phyloP scores from a whole-genome alignment of 2,888 invertebrate species.

The Cosmia pyralina region DNA sequence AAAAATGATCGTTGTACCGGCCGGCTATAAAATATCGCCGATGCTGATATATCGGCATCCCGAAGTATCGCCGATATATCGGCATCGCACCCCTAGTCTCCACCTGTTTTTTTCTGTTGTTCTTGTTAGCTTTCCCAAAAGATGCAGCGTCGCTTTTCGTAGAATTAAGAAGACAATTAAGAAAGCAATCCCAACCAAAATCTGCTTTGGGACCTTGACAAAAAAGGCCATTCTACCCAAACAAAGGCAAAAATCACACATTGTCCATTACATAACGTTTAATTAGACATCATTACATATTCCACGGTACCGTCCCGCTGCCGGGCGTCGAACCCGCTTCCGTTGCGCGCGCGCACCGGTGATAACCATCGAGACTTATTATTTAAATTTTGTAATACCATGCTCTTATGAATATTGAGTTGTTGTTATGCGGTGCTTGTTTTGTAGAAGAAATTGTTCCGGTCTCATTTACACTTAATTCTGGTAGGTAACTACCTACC shows the following conservation, averaged over 20 bases:
- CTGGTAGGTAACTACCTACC: too few species aligned
- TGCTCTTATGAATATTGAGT: slow-evolving; percentile 56
- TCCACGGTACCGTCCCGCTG: slow-evolving; percentile 80
- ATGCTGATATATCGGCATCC: too few species aligned
- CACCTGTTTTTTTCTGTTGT: too few species aligned
- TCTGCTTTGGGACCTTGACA: not conserved
- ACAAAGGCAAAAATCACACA: slow-evolving; percentile 56
- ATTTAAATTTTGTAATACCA: slow-evolving; percentile 61
- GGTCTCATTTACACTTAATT: slow-evolving; percentile 34
- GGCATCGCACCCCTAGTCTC: too few species aligned
- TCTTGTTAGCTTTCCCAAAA: too few species aligned
- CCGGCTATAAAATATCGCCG: too few species aligned
- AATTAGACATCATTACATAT: slow-evolving; percentile 79
- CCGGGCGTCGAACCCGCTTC: slow-evolving; percentile 85
- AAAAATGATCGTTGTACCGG: too few species aligned
- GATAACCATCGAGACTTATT: slow-evolving; percentile 73
- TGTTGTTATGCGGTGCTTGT: slow-evolving; percentile 38
- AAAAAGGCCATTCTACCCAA: not conserved
- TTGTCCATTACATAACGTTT: slow-evolving; percentile 65
- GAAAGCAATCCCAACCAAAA: not conserved
- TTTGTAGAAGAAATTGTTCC: slow-evolving; percentile 35
- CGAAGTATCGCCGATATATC: too few species aligned
- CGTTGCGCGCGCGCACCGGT: slow-evolving; percentile 70
- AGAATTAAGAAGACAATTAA: not conserved
- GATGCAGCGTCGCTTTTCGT: not conserved